phyloP scores from a whole-genome alignment of 2,888 invertebrate genomes.

The Saturnia japonica region DNA sequence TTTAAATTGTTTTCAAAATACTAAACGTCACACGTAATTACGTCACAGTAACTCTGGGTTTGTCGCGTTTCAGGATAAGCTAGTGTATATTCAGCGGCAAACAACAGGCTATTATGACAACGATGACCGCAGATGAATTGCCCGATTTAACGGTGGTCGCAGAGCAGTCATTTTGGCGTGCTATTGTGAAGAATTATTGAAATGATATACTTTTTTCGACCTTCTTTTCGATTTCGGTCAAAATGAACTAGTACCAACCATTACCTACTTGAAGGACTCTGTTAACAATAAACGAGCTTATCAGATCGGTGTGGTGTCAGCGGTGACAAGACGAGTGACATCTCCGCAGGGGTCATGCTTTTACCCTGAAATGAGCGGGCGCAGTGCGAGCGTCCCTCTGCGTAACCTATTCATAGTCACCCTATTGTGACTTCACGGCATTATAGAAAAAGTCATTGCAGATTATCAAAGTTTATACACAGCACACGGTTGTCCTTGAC shows the following conservation, averaged over 20 bases:
- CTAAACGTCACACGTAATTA: too few relatives aligned
- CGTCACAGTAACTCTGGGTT: too few relatives aligned
- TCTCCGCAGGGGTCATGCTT: constrained; percentile 55
- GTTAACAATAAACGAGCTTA: not conserved
- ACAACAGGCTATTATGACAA: too few relatives aligned
- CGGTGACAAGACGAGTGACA: constrained; percentile 41
- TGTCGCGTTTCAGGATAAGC: too few relatives aligned
- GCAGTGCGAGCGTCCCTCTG: constrained; percentile 46
- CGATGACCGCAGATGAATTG: too few relatives aligned
- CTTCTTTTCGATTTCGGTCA: not conserved
- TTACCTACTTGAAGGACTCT: not conserved
- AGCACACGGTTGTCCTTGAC: too few relatives aligned
- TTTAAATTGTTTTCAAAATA: too few relatives aligned
- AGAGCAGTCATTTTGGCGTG: too few relatives aligned
- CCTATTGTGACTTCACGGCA: constrained; percentile 46
- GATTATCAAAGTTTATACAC: constrained; percentile 28
- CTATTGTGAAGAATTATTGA: too few relatives aligned
- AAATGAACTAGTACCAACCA: not conserved
- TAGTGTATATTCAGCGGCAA: too few relatives aligned
- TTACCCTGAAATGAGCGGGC: constrained; percentile 38
- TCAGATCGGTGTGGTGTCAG: constrained; percentile 4
- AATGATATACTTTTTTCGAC: too few relatives aligned
- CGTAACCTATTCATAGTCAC: constrained; percentile 53
- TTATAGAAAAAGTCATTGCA: constrained; percentile 42
- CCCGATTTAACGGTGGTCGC: too few relatives aligned